Evolutionary conservation across 23 tunicate species (phyloP), one percentile per base, ranked within the genome.

Genomic region (Diplosoma virens): DNA sequence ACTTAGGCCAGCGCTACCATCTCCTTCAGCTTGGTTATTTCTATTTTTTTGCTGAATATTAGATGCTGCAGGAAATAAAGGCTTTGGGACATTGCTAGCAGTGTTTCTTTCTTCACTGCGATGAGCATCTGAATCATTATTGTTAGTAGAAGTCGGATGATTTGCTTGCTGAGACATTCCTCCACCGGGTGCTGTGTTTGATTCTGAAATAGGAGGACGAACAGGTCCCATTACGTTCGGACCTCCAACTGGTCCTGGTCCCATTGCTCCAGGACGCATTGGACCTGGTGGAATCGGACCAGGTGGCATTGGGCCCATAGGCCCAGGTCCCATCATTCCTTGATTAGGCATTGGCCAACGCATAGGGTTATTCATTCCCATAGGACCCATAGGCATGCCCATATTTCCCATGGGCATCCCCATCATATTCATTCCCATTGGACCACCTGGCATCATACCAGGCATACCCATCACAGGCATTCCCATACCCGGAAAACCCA

Each of bases 321-420:
- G 84, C 28, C 84, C 84, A 59, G 86, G 81, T 3, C 84, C 84
- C 95, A 87, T 87, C 95, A 87, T 87, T 58, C 79, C 29, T 25
- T 79, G 95, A 48, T 86, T 86, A 3, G 93, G 83, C 93, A 87
- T 87, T 37, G 96, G 97, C 97, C 97, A 90, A 33, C 90, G 66
- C 80, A 87, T 87, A 6, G 88, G 88, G 0, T 58, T 54, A 45
- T 23, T 60, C 81, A 68, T 75, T 0, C 90, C 86, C 82, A 71
- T 58, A 3, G 71, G 79, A 16, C 81, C 81, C 87, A 82, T 82
- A 0, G 81, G 81, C 78, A 72, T 72, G 22, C 73, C 59, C 80
- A 58, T 55, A 29, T 45, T 37, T 37, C 82, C 84, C 86, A 83
- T 75, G 24, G 88, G 71, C 59, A 76, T 76, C 79, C 84, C 58